phyloP scores from a whole-genome alignment of 2,797 vertebrate species.

The Parauchenoglanis ngamensis region DNA sequence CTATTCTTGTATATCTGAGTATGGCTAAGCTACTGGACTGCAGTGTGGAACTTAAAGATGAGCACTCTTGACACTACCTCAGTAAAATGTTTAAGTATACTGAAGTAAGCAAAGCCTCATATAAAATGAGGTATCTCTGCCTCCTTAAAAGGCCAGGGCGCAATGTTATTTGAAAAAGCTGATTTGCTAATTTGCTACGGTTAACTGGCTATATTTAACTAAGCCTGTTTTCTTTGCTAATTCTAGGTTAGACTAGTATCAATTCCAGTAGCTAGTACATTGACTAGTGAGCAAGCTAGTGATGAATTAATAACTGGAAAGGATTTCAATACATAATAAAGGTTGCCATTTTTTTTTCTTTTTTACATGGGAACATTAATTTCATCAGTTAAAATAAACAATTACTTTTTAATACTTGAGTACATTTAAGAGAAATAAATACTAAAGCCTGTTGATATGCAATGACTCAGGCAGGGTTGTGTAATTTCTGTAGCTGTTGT shows the following conservation, averaged over 20 bases:
- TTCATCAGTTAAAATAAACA: background rate
- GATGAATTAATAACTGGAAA: background rate
- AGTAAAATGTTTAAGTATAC: background rate
- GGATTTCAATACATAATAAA: background rate
- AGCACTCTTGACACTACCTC: background rate
- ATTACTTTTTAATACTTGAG: background rate
- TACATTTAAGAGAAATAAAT: background rate
- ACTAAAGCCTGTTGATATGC: background rate
- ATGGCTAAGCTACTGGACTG: background rate
- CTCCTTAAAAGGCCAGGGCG: background rate
- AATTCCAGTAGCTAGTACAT: background rate
- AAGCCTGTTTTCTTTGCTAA: background rate
- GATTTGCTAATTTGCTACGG: background rate
- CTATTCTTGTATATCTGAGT: background rate
- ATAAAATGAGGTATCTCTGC: background rate
- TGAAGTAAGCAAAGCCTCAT: background rate
- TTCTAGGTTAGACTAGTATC: background rate
- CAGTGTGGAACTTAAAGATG: background rate
- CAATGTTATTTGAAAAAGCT: background rate
- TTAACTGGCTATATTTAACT: background rate
- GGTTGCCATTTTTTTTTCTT: no score
- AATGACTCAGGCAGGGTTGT: background rate
- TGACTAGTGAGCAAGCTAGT: background rate
- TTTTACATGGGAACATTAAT: background rate
- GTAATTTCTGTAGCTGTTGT: background rate